Conservation (phyloP, 2,113 vertebrate genomes). For the Boulengeromyrus knoepffleri region DNA sequence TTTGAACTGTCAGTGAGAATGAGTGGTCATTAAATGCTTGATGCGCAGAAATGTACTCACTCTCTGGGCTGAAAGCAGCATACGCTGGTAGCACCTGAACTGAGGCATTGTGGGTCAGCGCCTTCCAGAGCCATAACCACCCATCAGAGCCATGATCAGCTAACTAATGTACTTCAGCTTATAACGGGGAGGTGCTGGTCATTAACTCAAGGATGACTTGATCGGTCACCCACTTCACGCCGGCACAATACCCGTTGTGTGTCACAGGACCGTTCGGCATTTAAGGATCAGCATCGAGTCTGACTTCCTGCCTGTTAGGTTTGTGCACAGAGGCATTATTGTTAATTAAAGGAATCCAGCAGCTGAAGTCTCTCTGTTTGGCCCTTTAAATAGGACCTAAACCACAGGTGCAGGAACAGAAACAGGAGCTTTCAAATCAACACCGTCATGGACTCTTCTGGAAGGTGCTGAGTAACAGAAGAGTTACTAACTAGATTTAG, state of each 20-base stretch:
- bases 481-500: not conserved
- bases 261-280: not conserved
- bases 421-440: not conserved
- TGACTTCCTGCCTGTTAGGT: not conserved
- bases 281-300: not conserved
- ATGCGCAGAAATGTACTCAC: not conserved
- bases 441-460: not conserved
- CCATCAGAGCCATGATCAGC: not conserved
- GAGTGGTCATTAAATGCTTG: not conserved
- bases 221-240: not conserved
- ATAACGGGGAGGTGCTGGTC: not conserved
- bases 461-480: not conserved
- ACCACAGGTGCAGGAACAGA: not conserved
- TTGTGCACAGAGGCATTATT: not conserved
- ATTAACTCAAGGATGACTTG: not conserved
- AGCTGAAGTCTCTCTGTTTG: not conserved
- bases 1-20: not conserved
- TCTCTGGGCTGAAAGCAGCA: not conserved
- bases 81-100: not conserved
- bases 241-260: not conserved
- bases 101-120: not conserved
- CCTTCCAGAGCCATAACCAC: not conserved
- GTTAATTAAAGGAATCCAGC: not conserved
- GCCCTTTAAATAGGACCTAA: not conserved
- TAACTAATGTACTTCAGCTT: not conserved